Evolutionary conservation across 2,113 vertebrate species (phyloP), one percentile per base, ranked within the genome.

Genomic region (Rousettus leschenaultii): DNA sequence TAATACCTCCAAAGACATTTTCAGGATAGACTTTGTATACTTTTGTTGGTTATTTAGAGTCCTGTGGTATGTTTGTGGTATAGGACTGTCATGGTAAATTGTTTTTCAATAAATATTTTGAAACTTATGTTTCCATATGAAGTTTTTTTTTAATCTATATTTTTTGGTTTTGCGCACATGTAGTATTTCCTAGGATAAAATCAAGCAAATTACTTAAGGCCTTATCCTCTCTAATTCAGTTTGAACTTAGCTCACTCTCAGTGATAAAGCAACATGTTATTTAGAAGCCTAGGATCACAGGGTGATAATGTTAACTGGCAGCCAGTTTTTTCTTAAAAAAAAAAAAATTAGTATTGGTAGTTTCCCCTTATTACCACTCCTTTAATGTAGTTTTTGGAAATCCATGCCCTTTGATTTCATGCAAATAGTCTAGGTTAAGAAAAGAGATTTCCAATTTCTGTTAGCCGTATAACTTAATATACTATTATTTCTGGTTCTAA

Each of bases 101-200:
- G 95, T 97, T 98, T 97, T 97, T 95, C 89, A 97, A 97, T 97
- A 98, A 97, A 97, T 98, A 97, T 89, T 98, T 97, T 97, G 87
- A 96, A 97, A 98, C 53, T 92, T 92, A 94, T 61, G 95, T 97
- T 98, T 97, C 70, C 78, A 96, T 87, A 97, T 96, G 97, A 96
- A 96, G 94, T 98, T 97, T 93, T 94, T 77, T 89, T 83, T 66
- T 26, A 77, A 87, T 53, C 15, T 86, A 9, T 61, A 83, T 84
- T 96, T 96, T 93, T 93, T 90, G 66, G 33, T 85, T 95, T 75
- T 96, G 83, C 95, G 78, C 88, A 93, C 78, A 83, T 93, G 73
- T 1, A 97, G 38, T n/a, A 53, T 90, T 97, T 97, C 86, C 16
- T 93, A 83, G 61, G 38, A 86, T 95, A 88, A 97, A 95, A 73